phyloP scores from a whole-genome alignment of 2,888 invertebrate genomes.

The Luperina nickerlii region DNA sequence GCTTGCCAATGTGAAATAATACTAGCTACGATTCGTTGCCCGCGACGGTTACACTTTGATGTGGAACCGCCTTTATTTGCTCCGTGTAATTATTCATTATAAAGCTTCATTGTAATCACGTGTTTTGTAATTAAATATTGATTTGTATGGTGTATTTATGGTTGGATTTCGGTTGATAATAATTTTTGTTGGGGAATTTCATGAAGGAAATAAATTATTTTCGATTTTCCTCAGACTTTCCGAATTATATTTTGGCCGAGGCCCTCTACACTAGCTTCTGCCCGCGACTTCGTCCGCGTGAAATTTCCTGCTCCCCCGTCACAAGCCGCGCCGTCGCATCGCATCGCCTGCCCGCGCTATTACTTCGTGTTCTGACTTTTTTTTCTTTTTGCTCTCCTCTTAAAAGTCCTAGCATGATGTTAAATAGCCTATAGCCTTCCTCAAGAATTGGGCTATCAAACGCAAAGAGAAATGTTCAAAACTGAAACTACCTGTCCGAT shows the following conservation, averaged over 20 bases:
- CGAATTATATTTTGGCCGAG: neutral
- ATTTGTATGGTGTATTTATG: constrained; percentile 23
- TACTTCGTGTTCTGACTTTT: too few species aligned
- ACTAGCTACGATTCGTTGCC: constrained; percentile 58
- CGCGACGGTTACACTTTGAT: constrained; percentile 58
- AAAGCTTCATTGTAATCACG: constrained; percentile 34
- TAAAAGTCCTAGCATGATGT: neutral
- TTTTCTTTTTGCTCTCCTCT: neutral
- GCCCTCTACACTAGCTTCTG: neutral
- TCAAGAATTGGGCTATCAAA: neutral
- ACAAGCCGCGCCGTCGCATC: neutral
- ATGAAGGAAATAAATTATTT: neutral
- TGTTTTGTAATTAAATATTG: constrained; percentile 49
- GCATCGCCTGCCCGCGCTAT: too few species aligned
- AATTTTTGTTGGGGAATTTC: neutral
- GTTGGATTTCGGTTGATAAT: constrained; percentile 11
- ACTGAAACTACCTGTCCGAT: too few species aligned
- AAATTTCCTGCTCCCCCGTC: too few species aligned
- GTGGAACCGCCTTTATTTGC: constrained; percentile 57
- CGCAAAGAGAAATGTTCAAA: too few species aligned
- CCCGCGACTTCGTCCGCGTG: neutral
- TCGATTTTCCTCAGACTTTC: neutral
- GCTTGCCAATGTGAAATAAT: constrained; percentile 73
- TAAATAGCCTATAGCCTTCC: neutral
- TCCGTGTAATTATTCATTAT: constrained; percentile 47